Evolutionary conservation across 2,888 invertebrate species (phyloP), one percentile per base, ranked within the genome.

Genomic region (Drosophila fulvimacula): DNA sequence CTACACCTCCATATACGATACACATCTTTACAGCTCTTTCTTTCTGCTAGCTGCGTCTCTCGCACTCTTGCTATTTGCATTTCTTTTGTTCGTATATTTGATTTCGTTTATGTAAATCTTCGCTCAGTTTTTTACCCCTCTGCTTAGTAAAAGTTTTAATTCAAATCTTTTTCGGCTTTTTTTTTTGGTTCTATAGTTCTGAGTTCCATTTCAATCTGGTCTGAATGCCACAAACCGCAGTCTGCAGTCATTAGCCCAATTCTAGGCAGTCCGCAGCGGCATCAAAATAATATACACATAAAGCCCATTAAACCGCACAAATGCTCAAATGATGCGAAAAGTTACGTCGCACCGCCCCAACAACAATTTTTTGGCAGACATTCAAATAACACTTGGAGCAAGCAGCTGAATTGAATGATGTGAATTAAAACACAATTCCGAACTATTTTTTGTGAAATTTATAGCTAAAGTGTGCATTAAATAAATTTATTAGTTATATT

Each of bases 231-330:
- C 36, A 55, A 78, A 67, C 77, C 82, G 73, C 76, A 81, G 64
- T 67, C 82, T 73, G 71, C 74, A 79, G 78, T 73, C 79, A 89
- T 89, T 89, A 87, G 86, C 82, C 89, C 75, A 79, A 72, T 81
- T 90, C 65, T n/a, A 62, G 65, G 58, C 66, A 49, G 19, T 64
- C 53, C 53, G 58, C 39, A 59, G 74, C 52, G 61, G 57, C 46
- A 75, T 69, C 51, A 41, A 73, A 66, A 69, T 64, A 61, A 59
- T 69, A 69, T 59, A 51, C 60, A 63, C 58, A 74, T 66, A 63
- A 68, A 56, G 21, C 41, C 51, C 73, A 76, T 69, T 70, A 74
- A 69, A 32, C 41, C 62, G 57, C 60, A 68, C 63, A 64, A 84
- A 66, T 69, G 41, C 15, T 41, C 41, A 70, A 79, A 64, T 59